phyloP scores from a whole-genome alignment of 2,113 vertebrate genomes.

The Macrotus californicus region DNA sequence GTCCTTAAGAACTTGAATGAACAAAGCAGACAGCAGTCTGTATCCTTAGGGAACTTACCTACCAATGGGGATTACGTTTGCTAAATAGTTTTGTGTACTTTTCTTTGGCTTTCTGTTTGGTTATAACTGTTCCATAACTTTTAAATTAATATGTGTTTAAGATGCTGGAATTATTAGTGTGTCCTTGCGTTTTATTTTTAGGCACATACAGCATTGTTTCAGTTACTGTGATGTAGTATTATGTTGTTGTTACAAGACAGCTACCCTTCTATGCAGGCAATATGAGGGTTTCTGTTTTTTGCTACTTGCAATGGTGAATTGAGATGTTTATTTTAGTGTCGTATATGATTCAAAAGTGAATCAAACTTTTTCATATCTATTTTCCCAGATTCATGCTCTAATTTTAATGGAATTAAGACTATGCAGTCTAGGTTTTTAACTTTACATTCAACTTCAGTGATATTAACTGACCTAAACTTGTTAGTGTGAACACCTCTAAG shows the following conservation, averaged over 20 bases:
- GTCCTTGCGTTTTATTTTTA: neutral
- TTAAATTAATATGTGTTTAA: neutral
- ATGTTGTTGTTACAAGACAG: constrained; percentile 1
- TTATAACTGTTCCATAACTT: neutral
- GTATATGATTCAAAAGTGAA: constrained; percentile 14
- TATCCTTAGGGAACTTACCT: neutral
- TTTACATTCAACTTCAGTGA: neutral
- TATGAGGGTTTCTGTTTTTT: neutral
- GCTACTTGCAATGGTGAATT: neutral
- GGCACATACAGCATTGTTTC: neutral
- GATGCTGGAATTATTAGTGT: neutral
- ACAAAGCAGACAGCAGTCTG: neutral
- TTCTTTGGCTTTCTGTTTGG: neutral
- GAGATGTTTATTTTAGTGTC: constrained; percentile 23
- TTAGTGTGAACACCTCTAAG: neutral
- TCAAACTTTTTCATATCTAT: neutral
- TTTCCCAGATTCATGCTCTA: neutral
- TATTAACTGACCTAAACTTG: neutral
- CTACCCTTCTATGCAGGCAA: neutral
- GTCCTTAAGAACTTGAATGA: neutral
- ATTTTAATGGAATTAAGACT: constrained; percentile 16
- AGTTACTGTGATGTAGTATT: neutral
- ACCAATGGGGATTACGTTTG: neutral
- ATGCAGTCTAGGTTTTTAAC: neutral
- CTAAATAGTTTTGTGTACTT: neutral